Conservation (phyloP, 2,113 vertebrate species). For the Atlantisia rogersi region DNA sequence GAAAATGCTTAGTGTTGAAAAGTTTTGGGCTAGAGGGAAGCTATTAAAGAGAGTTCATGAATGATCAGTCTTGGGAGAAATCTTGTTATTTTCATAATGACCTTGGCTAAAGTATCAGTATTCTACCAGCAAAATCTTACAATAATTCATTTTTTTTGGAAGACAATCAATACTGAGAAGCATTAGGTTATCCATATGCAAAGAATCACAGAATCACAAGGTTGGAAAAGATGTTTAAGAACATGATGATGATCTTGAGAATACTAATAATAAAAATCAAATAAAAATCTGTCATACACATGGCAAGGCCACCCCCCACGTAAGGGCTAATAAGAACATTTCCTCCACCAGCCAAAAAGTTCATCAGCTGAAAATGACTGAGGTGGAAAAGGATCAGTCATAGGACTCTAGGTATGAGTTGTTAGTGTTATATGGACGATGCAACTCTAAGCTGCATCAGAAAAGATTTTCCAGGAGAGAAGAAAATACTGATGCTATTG, state of each 20-base stretch:
- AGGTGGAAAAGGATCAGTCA: constrained; percentile 1
- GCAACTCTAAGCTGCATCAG: background rate
- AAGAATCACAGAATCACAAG: background rate
- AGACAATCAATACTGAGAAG: background rate
- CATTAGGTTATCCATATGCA: background rate
- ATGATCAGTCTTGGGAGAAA: background rate
- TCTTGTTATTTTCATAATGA: background rate
- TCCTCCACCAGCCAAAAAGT: background rate
- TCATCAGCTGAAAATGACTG: background rate
- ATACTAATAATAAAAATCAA: background rate
- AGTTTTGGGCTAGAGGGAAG: background rate
- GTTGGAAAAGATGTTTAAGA: too few species aligned
- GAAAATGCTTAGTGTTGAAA: background rate
- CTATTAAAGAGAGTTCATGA: background rate
- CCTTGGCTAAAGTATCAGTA: background rate
- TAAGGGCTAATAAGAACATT: constrained; percentile 28
- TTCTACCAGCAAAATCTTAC: background rate
- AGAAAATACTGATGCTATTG: background rate
- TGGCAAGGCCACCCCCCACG: background rate
- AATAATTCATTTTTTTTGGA: background rate
- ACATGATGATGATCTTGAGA: background rate
- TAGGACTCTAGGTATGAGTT: background rate
- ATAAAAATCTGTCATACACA: background rate
- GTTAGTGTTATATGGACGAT: background rate
- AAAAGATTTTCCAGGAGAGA: background rate